Percentiles rank a stretch among this genome's conserved stretches.
Evolutionary conservation across 2,113 vertebrate species (phyloP).

Genomic region (Epinephelus cyanopodus): DNA sequence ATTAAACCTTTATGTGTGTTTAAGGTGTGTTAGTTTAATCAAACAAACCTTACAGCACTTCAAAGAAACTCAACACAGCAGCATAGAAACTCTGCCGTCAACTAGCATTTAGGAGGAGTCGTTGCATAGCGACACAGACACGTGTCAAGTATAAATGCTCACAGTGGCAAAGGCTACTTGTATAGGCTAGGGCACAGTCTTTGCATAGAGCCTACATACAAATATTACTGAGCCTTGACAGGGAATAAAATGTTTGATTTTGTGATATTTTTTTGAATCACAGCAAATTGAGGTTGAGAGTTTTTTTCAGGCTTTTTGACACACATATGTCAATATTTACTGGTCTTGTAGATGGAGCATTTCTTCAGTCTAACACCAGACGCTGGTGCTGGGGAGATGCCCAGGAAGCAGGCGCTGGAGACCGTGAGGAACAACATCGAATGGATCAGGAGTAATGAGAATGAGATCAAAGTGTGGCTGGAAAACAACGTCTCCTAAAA

Average conservation of each 20-base stretch:
- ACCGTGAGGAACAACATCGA: slow-evolving; percentile 92
- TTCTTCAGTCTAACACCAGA: slow-evolving; percentile 91
- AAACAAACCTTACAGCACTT: too few relatives aligned
- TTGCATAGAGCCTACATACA: too few relatives aligned
- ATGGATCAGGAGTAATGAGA: slow-evolving; percentile 87
- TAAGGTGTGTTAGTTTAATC: too few relatives aligned
- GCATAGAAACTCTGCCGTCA: too few relatives aligned
- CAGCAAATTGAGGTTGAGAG: background rate
- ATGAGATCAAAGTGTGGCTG: slow-evolving; percentile 87
- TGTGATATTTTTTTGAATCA: background rate
- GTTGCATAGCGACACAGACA: too few relatives aligned
- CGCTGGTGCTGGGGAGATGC: slow-evolving; percentile 91
- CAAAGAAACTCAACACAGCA: too few relatives aligned
- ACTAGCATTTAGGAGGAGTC: too few relatives aligned
- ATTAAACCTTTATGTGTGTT: too few relatives aligned
- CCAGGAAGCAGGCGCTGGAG: slow-evolving; percentile 91
- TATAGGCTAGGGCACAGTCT: too few relatives aligned
- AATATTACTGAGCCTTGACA: too few relatives aligned
- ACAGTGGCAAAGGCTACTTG: too few relatives aligned
- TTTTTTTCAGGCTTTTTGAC: background rate
- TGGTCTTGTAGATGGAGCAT: slow-evolving; percentile 89
- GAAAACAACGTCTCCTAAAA: slow-evolving; percentile 35
- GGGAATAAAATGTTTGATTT: background rate
- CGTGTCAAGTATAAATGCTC: too few relatives aligned
- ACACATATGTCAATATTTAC: background rate